phyloP scores from a whole-genome alignment of 2,888 invertebrate genomes.

The Drosophila histrio region DNA sequence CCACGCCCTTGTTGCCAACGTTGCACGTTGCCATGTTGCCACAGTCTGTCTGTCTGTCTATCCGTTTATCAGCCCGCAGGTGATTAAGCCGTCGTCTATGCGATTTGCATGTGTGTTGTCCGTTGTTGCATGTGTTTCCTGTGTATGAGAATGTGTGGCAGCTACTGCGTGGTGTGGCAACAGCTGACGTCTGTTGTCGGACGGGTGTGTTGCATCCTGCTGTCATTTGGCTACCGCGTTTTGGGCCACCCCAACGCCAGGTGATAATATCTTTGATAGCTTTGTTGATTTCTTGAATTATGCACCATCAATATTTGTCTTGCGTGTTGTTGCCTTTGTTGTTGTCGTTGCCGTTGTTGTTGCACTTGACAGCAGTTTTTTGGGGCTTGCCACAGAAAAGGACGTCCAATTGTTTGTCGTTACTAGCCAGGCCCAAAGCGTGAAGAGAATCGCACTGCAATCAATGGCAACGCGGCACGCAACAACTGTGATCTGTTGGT shows the following conservation, averaged over 20 bases:
- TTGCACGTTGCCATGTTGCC: conserved; percentile 10
- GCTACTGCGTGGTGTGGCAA: conserved; percentile 27
- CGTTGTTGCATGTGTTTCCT: conserved; percentile 13
- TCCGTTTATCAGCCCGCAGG: conserved; percentile 76
- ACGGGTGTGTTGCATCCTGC: conserved; percentile 71
- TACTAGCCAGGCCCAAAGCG: conserved; percentile 18
- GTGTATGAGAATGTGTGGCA: conserved; percentile 8
- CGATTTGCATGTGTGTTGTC: conserved; percentile 29
- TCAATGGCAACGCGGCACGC: conserved; percentile 67
- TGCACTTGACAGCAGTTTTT: conserved; percentile 27
- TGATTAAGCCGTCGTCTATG: conserved; percentile 74
- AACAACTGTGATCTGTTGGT: conserved; percentile 26
- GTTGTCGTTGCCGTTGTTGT: not conserved
- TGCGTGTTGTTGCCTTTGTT: not conserved
- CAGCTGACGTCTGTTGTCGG: conserved; percentile 24
- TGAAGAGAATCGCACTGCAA: conserved; percentile 26
- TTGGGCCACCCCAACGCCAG: conserved; percentile 38
- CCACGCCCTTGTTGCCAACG: conserved; percentile 50
- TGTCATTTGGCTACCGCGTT: conserved; percentile 72
- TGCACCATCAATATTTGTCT: conserved; percentile 6
- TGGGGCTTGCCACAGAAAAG: conserved; percentile 34
- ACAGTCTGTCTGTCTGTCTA: conserved; percentile 47
- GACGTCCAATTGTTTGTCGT: conserved; percentile 43
- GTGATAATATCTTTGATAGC: conserved; percentile 54
- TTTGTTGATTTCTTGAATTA: conserved; percentile 24